Percentiles rank a stretch among this genome's conserved stretches.
Evolutionary conservation across 92 coral and sea anemone species (phyloP).

Genomic region (Zoanthus sansibaricus): DNA sequence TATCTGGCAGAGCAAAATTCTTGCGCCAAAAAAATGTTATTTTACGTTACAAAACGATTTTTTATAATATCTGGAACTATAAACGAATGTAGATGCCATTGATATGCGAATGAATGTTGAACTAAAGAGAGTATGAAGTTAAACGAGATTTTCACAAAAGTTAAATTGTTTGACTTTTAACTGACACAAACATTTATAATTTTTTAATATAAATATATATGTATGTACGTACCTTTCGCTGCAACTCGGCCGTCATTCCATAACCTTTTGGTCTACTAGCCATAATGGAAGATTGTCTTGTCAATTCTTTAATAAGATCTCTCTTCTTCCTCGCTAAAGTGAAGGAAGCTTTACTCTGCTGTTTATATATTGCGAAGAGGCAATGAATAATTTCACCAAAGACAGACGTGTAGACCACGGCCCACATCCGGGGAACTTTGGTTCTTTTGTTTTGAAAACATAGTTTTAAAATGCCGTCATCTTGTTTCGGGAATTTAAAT

Average conservation of each 20-base stretch:
- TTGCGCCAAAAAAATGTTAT: no score
- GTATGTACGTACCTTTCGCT: slow-evolving; percentile 48
- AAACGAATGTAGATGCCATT: no score
- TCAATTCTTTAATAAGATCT: background rate
- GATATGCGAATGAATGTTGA: no score
- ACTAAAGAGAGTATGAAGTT: background rate
- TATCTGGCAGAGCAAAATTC: background rate
- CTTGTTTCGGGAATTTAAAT: background rate
- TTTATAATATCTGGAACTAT: no score
- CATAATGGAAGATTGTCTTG: slow-evolving; percentile 46
- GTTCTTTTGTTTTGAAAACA: background rate
- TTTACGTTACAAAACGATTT: no score
- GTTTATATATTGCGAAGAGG: background rate
- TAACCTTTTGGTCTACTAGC: slow-evolving; percentile 90
- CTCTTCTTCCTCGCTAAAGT: background rate
- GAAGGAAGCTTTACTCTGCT: background rate
- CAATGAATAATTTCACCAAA: background rate
- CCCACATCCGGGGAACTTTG: slow-evolving; percentile 4
- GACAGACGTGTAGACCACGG: background rate
- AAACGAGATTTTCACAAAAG: background rate
- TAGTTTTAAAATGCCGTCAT: background rate
- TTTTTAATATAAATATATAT: no score
- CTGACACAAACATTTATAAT: background rate
- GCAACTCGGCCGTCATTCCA: slow-evolving; percentile 88
- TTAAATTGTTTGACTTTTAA: background rate